phyloP scores from a whole-genome alignment of 2,888 invertebrate species.

The Himalopsyche kuldschensis region DNA sequence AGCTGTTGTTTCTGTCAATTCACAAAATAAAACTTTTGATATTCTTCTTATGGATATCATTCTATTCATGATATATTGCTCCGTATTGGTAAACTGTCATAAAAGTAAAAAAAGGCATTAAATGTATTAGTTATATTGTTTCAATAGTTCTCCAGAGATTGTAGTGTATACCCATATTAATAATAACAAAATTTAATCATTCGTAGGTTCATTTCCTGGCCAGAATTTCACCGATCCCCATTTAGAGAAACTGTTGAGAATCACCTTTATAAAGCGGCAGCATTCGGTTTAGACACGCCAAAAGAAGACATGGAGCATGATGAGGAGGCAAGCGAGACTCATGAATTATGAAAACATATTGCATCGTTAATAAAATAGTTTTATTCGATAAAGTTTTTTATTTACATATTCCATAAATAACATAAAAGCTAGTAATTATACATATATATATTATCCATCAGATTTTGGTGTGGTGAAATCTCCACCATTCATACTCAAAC shows the following conservation, averaged over 20 bases:
- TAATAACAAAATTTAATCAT: background rate
- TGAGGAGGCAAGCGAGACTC: conserved; percentile 1
- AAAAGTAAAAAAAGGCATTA: too few relatives aligned
- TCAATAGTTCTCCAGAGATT: too few relatives aligned
- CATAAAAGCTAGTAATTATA: background rate
- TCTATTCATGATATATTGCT: background rate
- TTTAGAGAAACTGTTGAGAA: conserved; percentile 68
- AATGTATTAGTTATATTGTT: too few relatives aligned
- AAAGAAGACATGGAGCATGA: conserved; percentile 25
- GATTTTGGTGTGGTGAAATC: too few relatives aligned
- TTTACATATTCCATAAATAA: conserved; percentile 20
- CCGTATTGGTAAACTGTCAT: background rate
- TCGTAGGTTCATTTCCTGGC: conserved; percentile 61
- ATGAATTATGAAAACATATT: background rate
- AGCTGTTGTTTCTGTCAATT: too few relatives aligned
- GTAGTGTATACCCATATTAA: too few relatives aligned
- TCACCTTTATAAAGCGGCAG: conserved; percentile 53
- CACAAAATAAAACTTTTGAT: too few relatives aligned
- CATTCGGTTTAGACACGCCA: background rate
- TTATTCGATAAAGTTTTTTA: conserved; percentile 11
- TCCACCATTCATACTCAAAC: background rate
- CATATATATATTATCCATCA: background rate
- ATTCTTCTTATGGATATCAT: too few relatives aligned
- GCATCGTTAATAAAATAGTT: conserved; percentile 1
- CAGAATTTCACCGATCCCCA: conserved; percentile 66